phyloP scores from a whole-genome alignment of 2,113 vertebrate species.

The Hyaena hyaena region DNA sequence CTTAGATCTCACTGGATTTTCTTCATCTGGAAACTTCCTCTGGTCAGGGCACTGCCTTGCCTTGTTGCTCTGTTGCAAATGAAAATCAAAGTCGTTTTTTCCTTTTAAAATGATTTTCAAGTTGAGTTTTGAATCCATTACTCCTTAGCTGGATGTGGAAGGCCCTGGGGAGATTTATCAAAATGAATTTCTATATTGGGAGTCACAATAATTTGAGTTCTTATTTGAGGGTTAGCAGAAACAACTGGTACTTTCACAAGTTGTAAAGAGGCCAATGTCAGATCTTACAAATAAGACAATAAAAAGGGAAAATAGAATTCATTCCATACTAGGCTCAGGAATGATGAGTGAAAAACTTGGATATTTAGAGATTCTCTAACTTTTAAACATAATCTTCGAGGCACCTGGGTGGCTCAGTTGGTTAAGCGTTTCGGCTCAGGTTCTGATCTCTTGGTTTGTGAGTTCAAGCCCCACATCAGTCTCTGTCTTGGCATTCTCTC shows the following conservation, averaged over 20 bases:
- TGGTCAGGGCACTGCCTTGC: not conserved
- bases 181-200: slow-evolving; percentile 34
- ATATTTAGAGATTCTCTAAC: not conserved
- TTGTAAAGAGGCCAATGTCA: slow-evolving; percentile 33
- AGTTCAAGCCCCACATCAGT: too few relatives aligned
- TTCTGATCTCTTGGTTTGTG: too few relatives aligned
- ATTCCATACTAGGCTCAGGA: not conserved
- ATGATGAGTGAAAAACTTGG: not conserved
- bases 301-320: slow-evolving; percentile 4
- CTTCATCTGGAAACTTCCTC: not conserved
- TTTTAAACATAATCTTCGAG: slow-evolving; percentile 19
- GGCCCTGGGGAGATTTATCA: not conserved
- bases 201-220: slow-evolving; percentile 33
- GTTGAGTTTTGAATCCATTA: slow-evolving; percentile 35
- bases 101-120: not conserved
- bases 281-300: slow-evolving; percentile 21
- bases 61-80: slow-evolving; percentile 30
- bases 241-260: not conserved
- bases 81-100: not conserved
- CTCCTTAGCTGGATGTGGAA: slow-evolving; percentile 12
- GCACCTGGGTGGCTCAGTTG: too few relatives aligned
- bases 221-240: slow-evolving; percentile 57
- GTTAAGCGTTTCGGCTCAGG: too few relatives aligned
- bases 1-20: not conserved
- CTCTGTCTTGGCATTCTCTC: too few relatives aligned